These are phyloP conservation scores for Molanna angustata DNA, from an alignment of 2,888 invertebrate species.

Conservation along the genomic window DNA sequence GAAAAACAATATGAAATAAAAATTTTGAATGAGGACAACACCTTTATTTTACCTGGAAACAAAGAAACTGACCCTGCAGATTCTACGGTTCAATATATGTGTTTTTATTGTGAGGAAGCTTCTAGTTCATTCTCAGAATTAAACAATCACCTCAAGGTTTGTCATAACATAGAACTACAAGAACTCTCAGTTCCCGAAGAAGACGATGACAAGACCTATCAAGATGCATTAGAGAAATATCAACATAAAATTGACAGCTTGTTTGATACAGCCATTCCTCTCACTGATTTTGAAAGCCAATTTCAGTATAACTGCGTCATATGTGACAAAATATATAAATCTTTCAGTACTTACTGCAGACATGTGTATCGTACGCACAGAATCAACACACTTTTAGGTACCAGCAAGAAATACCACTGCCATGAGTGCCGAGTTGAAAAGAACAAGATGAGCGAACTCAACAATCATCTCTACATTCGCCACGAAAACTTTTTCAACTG, in stretches of 20 bases:
- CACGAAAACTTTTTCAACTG: constrained; percentile 14
- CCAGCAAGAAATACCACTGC: constrained; percentile 11
- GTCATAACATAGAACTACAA: constrained; percentile 10
- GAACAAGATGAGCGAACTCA: constrained; percentile 13
- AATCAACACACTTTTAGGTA: constrained; percentile 7
- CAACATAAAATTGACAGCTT: constrained; percentile 11
- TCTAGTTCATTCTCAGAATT: constrained; percentile 8
- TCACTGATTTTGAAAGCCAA: constrained; percentile 3
- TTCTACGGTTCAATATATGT: constrained; percentile 5
- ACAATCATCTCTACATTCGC: constrained; percentile 15
- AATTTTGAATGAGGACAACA: not conserved
- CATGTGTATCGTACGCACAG: constrained; percentile 16
- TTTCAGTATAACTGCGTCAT: constrained; percentile 8
- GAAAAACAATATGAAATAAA: too few relatives aligned
- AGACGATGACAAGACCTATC: not conserved
- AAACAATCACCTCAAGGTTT: constrained; percentile 11
- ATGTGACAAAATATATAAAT: constrained; percentile 13
- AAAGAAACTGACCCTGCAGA: not conserved
- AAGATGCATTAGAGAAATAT: constrained; percentile 14
- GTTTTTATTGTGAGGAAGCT: constrained; percentile 9
- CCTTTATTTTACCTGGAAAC: not conserved
- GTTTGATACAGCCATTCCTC: constrained; percentile 10
- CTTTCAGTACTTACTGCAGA: constrained; percentile 13
- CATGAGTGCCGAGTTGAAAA: constrained; percentile 14
- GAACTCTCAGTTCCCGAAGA: constrained; percentile 12